Evolutionary conservation across 2,113 vertebrate genomes (phyloP), one percentile per base, ranked within the genome.

Genomic region (Mesocricetus auratus): DNA sequence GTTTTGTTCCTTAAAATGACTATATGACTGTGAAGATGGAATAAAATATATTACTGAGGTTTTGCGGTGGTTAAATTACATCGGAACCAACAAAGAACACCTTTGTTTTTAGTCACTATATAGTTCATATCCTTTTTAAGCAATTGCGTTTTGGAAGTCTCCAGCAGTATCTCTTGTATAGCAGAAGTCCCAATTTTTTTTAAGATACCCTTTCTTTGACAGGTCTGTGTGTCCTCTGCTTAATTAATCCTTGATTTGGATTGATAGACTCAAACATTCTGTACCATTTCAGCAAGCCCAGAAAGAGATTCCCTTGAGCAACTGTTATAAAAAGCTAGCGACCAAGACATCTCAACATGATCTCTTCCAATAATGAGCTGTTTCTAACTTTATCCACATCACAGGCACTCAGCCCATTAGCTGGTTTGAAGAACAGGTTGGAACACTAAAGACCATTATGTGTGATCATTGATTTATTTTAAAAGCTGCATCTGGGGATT

Each of bases 381-480:
- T 88, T 98, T 97, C 93, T 97, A 95, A 93, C 69, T 98, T 98
- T 97, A 97, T 89, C 83, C 58, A 89, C 71, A 97, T 95, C 94
- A 88, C 58, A 97, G 93, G 36, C 36, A 79, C 77, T 92, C 93
- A 92, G 64, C 56, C 91, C 60, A 90, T 95, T 97, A 97, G 62
- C 79, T 89, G 78, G 45, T 94, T 82, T 85, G 86, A 79, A 94
- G 74, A 96, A 82, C 42, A 93, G 82, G 42, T 66, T 58, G 95
- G 94, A 78, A 92, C 93, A 88, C 91, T 86, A 85, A 85, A 96
- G 68, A 92, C 73, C 53, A 53, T 96, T 97, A 50, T 22, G 1
- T 93, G 68, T 85, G 91, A 96, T 94, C 87, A 96, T 89, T 96
- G 88, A 89, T 95, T 98, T 97, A 98, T 94, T 79, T 98, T 94